Percentiles rank a stretch among this genome's conserved stretches.
phyloP scores from a whole-genome alignment of 1,140 invertebrate genomes.

The Odontomachus brunneus region DNA sequence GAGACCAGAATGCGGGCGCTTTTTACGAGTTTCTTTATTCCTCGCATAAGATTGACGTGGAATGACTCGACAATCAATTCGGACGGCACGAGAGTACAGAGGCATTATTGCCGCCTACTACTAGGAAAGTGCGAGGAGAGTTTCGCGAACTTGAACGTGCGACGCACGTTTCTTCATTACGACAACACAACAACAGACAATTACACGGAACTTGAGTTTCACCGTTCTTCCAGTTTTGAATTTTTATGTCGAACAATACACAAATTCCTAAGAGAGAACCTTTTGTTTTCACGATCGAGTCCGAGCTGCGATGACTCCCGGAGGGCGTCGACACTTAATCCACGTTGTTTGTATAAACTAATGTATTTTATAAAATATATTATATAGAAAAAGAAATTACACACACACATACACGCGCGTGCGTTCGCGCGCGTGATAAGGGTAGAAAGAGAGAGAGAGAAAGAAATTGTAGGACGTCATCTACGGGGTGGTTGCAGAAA shows the following conservation, averaged over 20 bases:
- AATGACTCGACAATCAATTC: constrained; percentile 33
- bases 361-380: constrained; percentile 84
- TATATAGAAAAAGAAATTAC: constrained; percentile 66
- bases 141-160: constrained; percentile 16
- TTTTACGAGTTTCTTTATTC: constrained; percentile 34
- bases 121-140: not conserved
- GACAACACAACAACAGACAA: constrained; percentile 4
- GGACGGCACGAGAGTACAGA: constrained; percentile 1
- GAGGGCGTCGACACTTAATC: constrained; percentile 82
- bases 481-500: constrained; percentile 44
- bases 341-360: constrained; percentile 83
- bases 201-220: constrained; percentile 31
- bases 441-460: constrained; percentile 12
- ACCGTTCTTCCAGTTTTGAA: constrained; percentile 51
- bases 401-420: constrained; percentile 33
- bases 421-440: constrained; percentile 31
- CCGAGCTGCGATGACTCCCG: constrained; percentile 69
- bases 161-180: not conserved
- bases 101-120: too few relatives aligned
- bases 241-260: constrained; percentile 12
- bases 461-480: constrained; percentile 28
- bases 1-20: not conserved
- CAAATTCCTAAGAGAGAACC: constrained; percentile 12
- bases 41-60: not conserved
- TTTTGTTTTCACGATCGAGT: constrained; percentile 76